Base-by-base conservation (phyloP, 2,888 invertebrate species). In the Steinernema scapterisci region DNA sequence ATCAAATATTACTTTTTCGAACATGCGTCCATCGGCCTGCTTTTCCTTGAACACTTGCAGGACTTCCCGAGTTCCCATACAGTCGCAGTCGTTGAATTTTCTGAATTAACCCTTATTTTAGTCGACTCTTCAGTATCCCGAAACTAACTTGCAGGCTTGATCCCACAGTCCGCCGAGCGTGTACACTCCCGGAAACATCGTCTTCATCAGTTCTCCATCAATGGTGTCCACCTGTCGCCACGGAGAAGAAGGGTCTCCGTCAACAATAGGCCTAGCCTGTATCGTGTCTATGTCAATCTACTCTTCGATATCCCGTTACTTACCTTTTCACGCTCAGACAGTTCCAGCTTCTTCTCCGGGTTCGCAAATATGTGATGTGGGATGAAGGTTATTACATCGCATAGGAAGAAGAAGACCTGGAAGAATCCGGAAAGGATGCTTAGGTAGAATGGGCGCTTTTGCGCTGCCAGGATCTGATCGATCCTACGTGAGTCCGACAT, bases 21-120 rank as follows among this genome's bases (percentile, higher is more conserved):
- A 97, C 71, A 95, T 91, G 80, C 95, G 91, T 70, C 97, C 97
- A 87, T 95, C 95, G 0, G 94, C 92, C 88, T 97, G 97, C 16
- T 92, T 89, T 88, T 99, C 97, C 88, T 97, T 95, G 88, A 95
- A 94, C 88, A 96, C 97, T 75, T 93, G 84, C n/a, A 84, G 72
- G 1, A 90, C 82, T 75, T 89, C 88, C 9, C 90, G 84, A 0
- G 89, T 89, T 21, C 90, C 90, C 74, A 90, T 85, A 78, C 89
- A 86, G 73, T 76, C 73, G 13, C 45, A 31, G 21, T 80, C 79
- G 13, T 73, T 78, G 51, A 83, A 81, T 7, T 75, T 73, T 1
- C 86, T 85, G 70, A 76, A 83, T 45, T 54, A 70, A 70, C 51
- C 2, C 21, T 23, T 7, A 44, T 71, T 72, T 63, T 74, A 51